Percentiles rank a stretch among this genome's conserved stretches.
Evolutionary conservation across 2,113 vertebrate genomes (phyloP).

Genomic region (Alexandromys fortis): DNA sequence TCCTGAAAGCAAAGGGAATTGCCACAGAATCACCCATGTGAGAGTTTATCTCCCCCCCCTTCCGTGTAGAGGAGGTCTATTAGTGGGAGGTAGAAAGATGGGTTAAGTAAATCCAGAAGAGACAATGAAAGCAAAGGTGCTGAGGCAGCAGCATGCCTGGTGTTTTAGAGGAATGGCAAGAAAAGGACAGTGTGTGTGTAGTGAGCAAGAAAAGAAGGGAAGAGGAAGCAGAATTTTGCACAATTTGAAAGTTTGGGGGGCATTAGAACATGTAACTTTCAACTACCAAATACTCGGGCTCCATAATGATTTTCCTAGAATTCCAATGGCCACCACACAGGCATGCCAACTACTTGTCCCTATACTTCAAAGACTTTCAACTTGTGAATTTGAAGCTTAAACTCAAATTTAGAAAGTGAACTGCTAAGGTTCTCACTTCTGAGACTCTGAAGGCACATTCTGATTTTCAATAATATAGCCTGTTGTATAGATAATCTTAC

Average conservation of each 20-base stretch:
- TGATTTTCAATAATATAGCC: background rate
- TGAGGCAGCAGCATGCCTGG: background rate
- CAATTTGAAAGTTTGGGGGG: background rate
- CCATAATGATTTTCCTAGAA: background rate
- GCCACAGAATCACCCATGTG: background rate
- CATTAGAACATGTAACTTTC: background rate
- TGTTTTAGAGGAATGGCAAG: background rate
- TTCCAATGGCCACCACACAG: background rate
- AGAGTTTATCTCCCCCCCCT: background rate
- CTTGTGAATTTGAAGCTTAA: background rate
- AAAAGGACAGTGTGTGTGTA: background rate
- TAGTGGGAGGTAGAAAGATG: background rate
- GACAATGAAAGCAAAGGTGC: background rate
- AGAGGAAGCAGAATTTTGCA: background rate
- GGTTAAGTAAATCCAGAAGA: background rate
- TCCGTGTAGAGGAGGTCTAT: background rate
- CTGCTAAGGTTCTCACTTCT: background rate
- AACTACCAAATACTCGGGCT: background rate
- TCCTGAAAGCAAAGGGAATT: constrained; percentile 69
- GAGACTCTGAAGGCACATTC: background rate
- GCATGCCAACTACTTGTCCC: background rate
- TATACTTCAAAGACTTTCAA: background rate
- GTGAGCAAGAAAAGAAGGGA: background rate
- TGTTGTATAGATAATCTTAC: background rate
- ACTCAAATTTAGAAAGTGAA: background rate